Evolutionary conservation across 2,888 invertebrate species (phyloP), one percentile per base, ranked within the genome.

Genomic region (Dicranocentrus wangi): DNA sequence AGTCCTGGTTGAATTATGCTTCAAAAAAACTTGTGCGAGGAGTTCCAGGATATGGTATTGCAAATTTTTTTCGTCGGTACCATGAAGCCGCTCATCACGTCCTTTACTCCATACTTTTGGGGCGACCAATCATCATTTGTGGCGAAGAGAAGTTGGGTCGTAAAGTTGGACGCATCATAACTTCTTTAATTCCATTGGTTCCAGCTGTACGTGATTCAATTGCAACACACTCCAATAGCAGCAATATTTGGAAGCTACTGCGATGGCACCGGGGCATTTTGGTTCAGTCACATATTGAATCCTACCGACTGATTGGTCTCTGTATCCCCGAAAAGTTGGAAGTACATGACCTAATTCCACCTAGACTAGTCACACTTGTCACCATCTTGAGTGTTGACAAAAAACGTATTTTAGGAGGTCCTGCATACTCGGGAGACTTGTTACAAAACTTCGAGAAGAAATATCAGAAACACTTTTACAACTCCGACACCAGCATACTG

Each of bases 231-330:
- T 47, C 15, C 2, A 43, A 65, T 28, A 65, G 25, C 15, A 10
- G 7, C 2, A 0, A 39, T 17, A 70, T 81, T 1, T 85, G 84
- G 83, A 84, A 84, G 51, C 21, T 86, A 13, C 81, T 86, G 0
- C 68, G 87, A n/a, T 88, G 88, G 88, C 88, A 88, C 53, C 85
- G 87, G 58, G 88, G 88, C 3, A 88, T 87, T 53, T 77, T 88
- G 1, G 87, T 88, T 0, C 79, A 86, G 21, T 83, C 87, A 1
- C 87, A 88, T 81, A 82, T 88, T 23, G 83, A 85, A 19, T 81
- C 85, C 21, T 87, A 87, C 65, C 87, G 87, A 72, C 60, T 88
- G 2, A 87, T 88, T 71, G 88, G 88, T 1, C 81, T 88, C 1
- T 88, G 88, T 66, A 87, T 88, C 55, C 88, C 88, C 15, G 88